These are phyloP conservation scores for Trichomycterus rosablanca DNA, from an alignment of 2,113 vertebrate genomes.

Conservation along the genomic window DNA sequence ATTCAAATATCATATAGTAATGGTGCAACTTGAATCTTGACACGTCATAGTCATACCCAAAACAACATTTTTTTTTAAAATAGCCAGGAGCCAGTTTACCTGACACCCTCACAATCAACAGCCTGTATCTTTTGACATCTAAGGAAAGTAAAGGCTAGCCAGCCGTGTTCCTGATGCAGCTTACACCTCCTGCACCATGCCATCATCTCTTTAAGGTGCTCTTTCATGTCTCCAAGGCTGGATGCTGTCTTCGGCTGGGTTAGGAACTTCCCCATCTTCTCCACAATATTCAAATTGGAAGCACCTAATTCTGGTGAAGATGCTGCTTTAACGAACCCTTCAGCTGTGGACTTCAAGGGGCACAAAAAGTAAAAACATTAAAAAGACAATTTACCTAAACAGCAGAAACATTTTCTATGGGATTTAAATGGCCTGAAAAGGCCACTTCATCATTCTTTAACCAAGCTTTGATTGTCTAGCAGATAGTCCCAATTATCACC, in stretches of 20 bases:
- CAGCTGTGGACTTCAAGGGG: background rate
- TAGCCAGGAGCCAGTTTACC: constrained; percentile 43
- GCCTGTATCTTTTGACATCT: constrained; percentile 55
- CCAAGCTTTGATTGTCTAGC: too few species aligned
- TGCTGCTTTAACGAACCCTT: background rate
- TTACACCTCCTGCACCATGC: constrained; percentile 54
- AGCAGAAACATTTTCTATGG: too few species aligned
- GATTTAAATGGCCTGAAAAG: too few species aligned
- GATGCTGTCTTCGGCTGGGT: constrained; percentile 37
- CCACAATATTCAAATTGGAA: background rate
- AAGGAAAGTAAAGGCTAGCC: constrained; percentile 53
- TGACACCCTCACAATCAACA: constrained; percentile 57
- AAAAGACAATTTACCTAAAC: too few species aligned
- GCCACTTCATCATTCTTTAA: too few species aligned
- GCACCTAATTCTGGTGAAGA: background rate
- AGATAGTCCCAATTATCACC: too few species aligned
- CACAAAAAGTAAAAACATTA: background rate
- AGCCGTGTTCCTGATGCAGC: constrained; percentile 42
- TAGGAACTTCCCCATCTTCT: constrained; percentile 40
- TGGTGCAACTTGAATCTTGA: too few species aligned
- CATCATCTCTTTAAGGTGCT: constrained; percentile 52
- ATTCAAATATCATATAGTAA: too few species aligned
- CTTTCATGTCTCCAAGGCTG: constrained; percentile 49
- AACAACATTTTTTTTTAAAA: too few species aligned
- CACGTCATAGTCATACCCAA: too few species aligned